Conservation (phyloP, 2,888 invertebrate species). For the Falcaria lacertinaria region DNA sequence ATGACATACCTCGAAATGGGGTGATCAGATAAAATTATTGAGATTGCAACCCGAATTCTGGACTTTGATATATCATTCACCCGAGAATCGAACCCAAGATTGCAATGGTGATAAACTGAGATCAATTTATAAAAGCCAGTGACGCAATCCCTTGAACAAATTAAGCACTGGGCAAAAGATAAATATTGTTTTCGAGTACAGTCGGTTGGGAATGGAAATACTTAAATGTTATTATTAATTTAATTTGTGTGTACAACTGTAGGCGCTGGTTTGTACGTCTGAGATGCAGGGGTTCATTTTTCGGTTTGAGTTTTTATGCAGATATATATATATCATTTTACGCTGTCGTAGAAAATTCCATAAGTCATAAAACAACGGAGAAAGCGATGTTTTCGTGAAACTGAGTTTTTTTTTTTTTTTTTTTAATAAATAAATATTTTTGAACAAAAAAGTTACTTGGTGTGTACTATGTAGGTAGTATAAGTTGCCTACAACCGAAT, state of each 20-base stretch:
- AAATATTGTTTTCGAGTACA: constrained; percentile 17
- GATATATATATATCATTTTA: no score
- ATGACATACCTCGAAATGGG: constrained; percentile 31
- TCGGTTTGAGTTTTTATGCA: background rate
- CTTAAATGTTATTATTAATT: background rate
- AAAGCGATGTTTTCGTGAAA: no score
- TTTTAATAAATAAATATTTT: no score
- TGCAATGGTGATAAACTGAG: constrained; percentile 42
- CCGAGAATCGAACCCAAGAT: constrained; percentile 21
- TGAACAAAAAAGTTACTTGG: no score
- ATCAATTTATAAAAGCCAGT: constrained; percentile 50
- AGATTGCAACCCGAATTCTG: constrained; percentile 60
- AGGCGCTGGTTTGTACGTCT: background rate
- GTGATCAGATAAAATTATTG: constrained; percentile 62
- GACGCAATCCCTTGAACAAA: constrained; percentile 53
- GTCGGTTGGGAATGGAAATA: constrained; percentile 6
- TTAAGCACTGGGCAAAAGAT: constrained; percentile 33
- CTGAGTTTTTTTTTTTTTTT: no score
- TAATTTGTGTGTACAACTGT: background rate
- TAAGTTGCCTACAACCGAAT: no score
- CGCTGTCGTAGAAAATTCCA: no score
- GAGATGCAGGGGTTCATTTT: background rate
- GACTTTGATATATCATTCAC: constrained; percentile 71
- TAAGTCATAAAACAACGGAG: no score
- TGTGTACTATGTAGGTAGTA: no score